Evolutionary conservation across 1,140 invertebrate species (phyloP).

Genomic region (Cephus cinctus): DNA sequence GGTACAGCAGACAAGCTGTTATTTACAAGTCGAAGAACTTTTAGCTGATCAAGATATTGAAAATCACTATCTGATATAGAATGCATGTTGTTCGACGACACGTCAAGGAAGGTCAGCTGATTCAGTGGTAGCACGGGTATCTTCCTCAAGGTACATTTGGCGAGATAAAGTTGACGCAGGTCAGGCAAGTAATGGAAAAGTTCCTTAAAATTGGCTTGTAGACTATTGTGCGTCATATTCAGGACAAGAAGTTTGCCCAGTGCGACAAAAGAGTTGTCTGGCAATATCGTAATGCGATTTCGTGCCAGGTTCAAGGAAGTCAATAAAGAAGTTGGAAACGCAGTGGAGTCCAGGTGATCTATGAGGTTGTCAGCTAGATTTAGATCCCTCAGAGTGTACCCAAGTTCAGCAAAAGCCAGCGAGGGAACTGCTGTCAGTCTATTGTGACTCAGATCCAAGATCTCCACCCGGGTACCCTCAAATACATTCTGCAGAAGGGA

Average conservation of each 20-base stretch:
- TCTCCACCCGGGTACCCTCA: conserved; percentile 75
- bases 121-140: conserved; percentile 71
- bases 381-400: conserved; percentile 72
- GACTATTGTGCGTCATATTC: conserved; percentile 77
- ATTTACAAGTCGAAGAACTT: conserved; percentile 65
- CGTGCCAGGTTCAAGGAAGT: conserved; percentile 75
- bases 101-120: conserved; percentile 71
- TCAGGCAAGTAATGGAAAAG: conserved; percentile 85
- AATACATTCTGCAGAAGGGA: conserved; percentile 79
- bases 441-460: conserved; percentile 78
- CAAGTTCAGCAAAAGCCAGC: conserved; percentile 70
- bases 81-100: conserved; percentile 72
- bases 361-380: conserved; percentile 79
- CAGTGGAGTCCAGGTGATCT: conserved; percentile 84
- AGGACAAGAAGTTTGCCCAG: conserved; percentile 74
- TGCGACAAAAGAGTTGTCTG: conserved; percentile 86
- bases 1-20: conserved; percentile 68
- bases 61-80: conserved; percentile 63
- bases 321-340: conserved; percentile 80
- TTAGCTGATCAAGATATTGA: conserved; percentile 63
- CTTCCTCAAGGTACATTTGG: conserved; percentile 70
- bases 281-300: conserved; percentile 81
- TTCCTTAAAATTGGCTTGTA: conserved; percentile 85
- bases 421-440: conserved; percentile 74
- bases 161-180: conserved; percentile 72